Conservation (phyloP, 2,797 vertebrate genomes). For the Gymnothorax reevesii region DNA sequence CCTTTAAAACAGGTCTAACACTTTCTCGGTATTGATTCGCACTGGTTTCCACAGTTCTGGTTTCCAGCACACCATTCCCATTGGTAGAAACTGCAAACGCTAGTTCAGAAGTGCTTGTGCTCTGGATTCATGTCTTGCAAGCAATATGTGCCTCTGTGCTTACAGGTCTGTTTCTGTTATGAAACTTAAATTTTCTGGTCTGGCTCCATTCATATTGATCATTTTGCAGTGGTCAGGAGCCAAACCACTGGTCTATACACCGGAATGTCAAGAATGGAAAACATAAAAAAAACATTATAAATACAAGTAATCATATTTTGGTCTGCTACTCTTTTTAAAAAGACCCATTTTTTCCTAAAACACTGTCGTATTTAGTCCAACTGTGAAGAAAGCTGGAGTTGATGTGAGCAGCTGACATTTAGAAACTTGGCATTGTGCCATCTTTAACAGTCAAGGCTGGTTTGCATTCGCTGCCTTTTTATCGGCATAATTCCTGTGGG, state of each 20-base stretch:
- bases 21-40: neutral
- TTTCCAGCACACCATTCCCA: neutral
- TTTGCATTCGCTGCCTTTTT: too few species aligned
- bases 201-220: neutral
- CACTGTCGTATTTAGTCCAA: neutral
- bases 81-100: neutral
- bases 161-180: neutral
- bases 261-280: neutral
- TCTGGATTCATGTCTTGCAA: neutral
- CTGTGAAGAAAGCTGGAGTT: neutral
- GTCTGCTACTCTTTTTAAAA: neutral
- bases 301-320: neutral
- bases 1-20: conserved; percentile 5
- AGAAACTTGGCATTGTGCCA: neutral
- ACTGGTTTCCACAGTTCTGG: neutral
- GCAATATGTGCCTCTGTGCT: neutral
- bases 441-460: neutral
- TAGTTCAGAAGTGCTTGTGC: conserved; percentile 7
- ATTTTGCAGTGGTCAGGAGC: neutral
- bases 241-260: neutral
- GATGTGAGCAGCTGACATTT: neutral
- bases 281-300: neutral
- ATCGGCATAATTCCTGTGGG: neutral
- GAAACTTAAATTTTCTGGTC: neutral
- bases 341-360: neutral